Evolutionary conservation across 2,113 vertebrate species (phyloP).

Genomic region (Nanorana parkeri): DNA sequence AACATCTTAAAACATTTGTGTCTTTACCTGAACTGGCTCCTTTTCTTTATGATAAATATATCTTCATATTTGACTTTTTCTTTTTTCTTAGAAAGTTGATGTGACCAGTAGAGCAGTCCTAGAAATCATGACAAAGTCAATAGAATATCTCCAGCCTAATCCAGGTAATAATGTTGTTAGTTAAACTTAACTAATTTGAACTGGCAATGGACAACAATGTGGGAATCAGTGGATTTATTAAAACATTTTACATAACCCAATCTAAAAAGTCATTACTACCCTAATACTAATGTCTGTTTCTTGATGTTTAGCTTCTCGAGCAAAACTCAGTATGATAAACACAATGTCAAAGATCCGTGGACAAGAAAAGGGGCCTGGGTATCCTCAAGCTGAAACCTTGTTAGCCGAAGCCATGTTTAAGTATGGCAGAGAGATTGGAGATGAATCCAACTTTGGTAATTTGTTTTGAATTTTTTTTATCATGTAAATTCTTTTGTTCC

Average conservation of each 20-base stretch:
- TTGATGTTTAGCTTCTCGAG: conserved; percentile 87
- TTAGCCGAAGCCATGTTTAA: conserved; percentile 94
- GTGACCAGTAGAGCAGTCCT: conserved; percentile 90
- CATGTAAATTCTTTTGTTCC: too few species aligned
- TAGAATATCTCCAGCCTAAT: conserved; percentile 97
- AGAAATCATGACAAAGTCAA: conserved; percentile 97
- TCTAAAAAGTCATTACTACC: not conserved
- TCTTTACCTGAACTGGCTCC: too few species aligned
- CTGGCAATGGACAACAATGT: not conserved
- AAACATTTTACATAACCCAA: not conserved
- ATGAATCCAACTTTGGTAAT: conserved; percentile 95
- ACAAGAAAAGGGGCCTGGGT: conserved; percentile 94
- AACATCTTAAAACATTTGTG: too few species aligned
- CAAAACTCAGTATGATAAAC: conserved; percentile 99
- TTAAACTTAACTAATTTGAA: not conserved
- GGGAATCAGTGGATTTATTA: not conserved
- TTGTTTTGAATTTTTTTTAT: not conserved
- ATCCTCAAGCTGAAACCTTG: conserved; percentile 90
- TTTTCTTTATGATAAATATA: not conserved
- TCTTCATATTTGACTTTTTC: conserved; percentile 51
- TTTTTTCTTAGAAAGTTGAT: conserved; percentile 87
- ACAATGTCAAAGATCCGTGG: conserved; percentile 99
- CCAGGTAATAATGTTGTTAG: conserved; percentile 79
- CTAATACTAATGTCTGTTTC: not conserved
- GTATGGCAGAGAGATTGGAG: conserved; percentile 93